phyloP scores from a whole-genome alignment of 2,113 vertebrate genomes.

The Sinocyclocheilus rhinocerous region DNA sequence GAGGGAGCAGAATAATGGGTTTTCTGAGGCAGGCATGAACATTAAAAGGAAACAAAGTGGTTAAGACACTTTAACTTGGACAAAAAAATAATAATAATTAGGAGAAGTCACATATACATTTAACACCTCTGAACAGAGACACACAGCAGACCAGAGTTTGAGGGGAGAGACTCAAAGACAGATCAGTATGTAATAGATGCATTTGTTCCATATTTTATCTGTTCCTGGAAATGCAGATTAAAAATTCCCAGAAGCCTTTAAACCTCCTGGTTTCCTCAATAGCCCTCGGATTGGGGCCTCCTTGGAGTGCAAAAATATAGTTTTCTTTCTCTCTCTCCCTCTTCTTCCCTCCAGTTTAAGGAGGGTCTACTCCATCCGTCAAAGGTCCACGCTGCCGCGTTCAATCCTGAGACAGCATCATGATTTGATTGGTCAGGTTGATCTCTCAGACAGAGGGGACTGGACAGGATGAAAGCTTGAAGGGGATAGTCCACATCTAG shows the following conservation, averaged over 20 bases:
- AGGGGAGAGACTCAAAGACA: conserved; percentile 34
- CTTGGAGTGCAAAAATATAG: conserved; percentile 37
- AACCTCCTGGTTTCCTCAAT: neutral
- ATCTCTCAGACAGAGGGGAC: conserved; percentile 53
- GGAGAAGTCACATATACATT: conserved; percentile 51
- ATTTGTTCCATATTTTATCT: conserved; percentile 41
- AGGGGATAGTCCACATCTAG: conserved; percentile 60
- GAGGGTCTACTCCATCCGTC: conserved; percentile 5
- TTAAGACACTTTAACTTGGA: too few relatives aligned
- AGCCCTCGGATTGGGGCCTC: neutral
- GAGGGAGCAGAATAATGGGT: neutral
- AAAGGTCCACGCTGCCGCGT: conserved; percentile 35
- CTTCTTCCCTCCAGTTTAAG: conserved; percentile 13
- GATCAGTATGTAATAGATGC: conserved; percentile 38
- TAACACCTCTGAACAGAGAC: conserved; percentile 51
- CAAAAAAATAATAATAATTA: too few relatives aligned
- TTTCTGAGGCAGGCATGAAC: too few relatives aligned
- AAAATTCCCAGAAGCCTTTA: conserved; percentile 25
- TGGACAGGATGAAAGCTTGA: conserved; percentile 54
- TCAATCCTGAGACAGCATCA: conserved; percentile 49
- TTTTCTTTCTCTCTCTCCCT: neutral
- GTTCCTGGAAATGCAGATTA: conserved; percentile 45
- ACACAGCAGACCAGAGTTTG: conserved; percentile 43
- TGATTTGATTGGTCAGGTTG: conserved; percentile 52
- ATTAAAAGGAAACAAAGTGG: too few relatives aligned